Base-by-base conservation (phyloP, 1,140 invertebrate species). In the Plodia interpunctella region DNA sequence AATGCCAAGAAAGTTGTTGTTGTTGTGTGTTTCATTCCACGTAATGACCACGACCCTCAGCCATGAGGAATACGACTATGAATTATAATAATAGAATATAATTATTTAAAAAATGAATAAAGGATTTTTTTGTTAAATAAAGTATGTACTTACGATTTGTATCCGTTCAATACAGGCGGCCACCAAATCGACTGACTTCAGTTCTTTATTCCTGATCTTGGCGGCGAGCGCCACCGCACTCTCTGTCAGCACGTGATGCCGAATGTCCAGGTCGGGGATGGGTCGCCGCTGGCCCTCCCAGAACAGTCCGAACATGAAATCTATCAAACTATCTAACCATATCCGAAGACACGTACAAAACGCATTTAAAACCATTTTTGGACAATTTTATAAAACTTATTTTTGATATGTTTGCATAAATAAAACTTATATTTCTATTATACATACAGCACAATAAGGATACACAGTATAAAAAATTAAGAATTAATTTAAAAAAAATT, bases 141-240 rank as follows among this genome's bases (percentile, higher is more conserved):
- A 65, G 55, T n/a, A n/a, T n/a, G n/a, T 20, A 73, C 80, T 79
- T 63, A 97, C 94, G 77, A 93, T 91, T 72, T 94, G 92, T 56
- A 97, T 97, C 70, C 97, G 91, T 52, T 94, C 92, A 63, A 97
- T 95, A 76, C 94, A 97, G 8, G 93, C 89, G 59, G 88, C 90
- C 0, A 97, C 94, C 9, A 97, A 91, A 68, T 94, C 91, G 74
- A 93, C 94, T 44, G 92, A 92, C 30, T 91, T 93, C 35, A 95
- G 59, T 76, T 93, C 78, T 54, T 90, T 91, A 35, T 91, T 91
- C 63, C 92, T 91, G 60, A 96, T 96, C 83, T 93, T 92, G 35
- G 87, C 76, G 6, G 94, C 94, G 60, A 96, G 74, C 49, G 89
- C 76, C 9, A 91, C 87, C 10, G 93, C 94, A 84, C 94, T 95